Base-by-base conservation (phyloP, 2,888 invertebrate genomes). In the Drosophila nr. fundita region DNA sequence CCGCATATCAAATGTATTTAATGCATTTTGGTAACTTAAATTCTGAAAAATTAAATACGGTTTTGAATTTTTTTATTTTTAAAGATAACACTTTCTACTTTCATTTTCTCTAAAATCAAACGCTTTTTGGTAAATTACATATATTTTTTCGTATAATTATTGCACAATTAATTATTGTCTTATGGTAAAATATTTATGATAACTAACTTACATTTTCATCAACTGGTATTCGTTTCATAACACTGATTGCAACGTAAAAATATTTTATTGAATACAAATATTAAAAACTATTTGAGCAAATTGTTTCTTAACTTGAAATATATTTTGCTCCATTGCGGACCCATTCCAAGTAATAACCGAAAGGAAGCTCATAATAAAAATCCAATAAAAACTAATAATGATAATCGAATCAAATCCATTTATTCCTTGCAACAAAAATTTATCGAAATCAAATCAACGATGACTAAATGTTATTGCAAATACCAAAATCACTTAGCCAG, bases 401-500 rank as follows among this genome's bases (percentile, higher is more conserved):
- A 50, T 52, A 62, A 73, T 65, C 24, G 24, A 65, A 75, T 64
- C 29, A 66, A 65, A 49, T 38, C 49, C 40, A 69, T 52, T 61
- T n/a, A 65, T 30, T 36, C 30, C 50, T 36, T 36, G 27, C 36
- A 57, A n/a, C n/a, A 13, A 21, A 64, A 69, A 67, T 30, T 50
- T 42, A 68, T 58, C 40, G 53, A 71, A 81, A 74, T 71, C 63
- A 68, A 78, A 73, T 76, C 68, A 76, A 60, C 60, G 52, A 34
- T 76, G 60, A 62, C 65, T 66, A 59, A 76, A 73, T 76, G 53
- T 76, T 68, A 70, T 76, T 53, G 38, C 65, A 64, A 85, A 71
- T 73, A 68, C 54, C 52, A 73, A 83, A 79, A 76, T 78, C 76
- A 83, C 83, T 85, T 83, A 81, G 72, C 55, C 59, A 67, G 66